Percentiles rank a stretch among this genome's conserved stretches.
Conservation (phyloP, 2,888 invertebrate species). For the Pandemis heparana region DNA sequence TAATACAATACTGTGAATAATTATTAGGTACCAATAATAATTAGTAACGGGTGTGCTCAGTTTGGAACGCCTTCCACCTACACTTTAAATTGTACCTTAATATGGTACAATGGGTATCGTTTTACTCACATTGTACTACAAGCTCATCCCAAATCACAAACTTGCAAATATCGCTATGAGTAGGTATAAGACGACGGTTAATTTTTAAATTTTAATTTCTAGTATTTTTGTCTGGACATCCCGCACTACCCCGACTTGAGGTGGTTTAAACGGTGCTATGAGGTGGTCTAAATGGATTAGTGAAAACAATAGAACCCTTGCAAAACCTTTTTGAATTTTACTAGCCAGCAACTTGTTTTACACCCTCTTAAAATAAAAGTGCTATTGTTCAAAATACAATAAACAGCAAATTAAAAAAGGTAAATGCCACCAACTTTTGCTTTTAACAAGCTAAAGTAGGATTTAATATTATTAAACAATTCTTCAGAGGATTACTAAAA, state of each 20-base stretch:
- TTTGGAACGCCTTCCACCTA: conserved; percentile 49
- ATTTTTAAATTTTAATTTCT: too few species aligned
- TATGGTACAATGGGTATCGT: neutral
- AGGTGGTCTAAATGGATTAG: neutral
- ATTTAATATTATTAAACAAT: neutral
- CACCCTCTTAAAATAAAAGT: neutral
- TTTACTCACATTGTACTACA: neutral
- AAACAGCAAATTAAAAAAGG: neutral
- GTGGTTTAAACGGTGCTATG: neutral
- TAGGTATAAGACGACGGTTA: too few species aligned
- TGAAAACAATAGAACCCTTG: neutral
- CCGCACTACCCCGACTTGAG: neutral
- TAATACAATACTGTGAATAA: neutral
- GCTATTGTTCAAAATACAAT: neutral
- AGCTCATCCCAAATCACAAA: neutral
- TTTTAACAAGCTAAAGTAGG: neutral
- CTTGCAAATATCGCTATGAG: too few species aligned
- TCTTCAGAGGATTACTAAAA: neutral
- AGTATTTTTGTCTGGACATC: too few species aligned
- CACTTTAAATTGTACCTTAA: conserved; percentile 18
- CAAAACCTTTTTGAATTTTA: neutral
- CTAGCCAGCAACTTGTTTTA: neutral
- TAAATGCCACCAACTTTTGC: neutral
- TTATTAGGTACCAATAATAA: conserved; percentile 14
- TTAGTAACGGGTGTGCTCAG: conserved; percentile 31